Conservation (phyloP, 2,797 vertebrate species). For the Onychomys torridus region DNA sequence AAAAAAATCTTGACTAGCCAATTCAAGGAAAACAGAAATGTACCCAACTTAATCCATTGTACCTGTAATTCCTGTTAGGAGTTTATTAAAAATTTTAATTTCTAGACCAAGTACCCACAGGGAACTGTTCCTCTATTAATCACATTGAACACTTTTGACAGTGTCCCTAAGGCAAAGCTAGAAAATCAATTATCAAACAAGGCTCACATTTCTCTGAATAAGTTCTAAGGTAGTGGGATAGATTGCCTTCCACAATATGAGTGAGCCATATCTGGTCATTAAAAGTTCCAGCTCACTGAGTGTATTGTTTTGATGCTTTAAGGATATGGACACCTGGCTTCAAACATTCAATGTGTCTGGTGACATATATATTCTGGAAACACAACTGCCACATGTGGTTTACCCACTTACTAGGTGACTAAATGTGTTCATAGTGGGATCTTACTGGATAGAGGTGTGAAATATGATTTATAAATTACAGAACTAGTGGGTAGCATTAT, state of each 20-base stretch:
- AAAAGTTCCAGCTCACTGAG: neutral
- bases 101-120: neutral
- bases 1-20: neutral
- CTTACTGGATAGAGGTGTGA: neutral
- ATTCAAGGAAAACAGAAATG: neutral
- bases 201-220: constrained; percentile 31
- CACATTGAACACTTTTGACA: constrained; percentile 64
- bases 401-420: neutral
- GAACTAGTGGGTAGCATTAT: neutral
- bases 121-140: constrained; percentile 53
- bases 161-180: constrained; percentile 36
- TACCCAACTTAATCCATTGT: neutral
- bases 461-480: neutral
- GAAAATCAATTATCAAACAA: constrained; percentile 55
- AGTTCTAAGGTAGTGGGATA: constrained; percentile 17
- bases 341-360: neutral
- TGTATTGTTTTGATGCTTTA: constrained; percentile 41
- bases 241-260: neutral
- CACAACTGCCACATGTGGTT: neutral
- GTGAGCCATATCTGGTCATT: neutral
- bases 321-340: neutral
- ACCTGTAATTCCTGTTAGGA: neutral
- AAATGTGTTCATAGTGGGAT: neutral
- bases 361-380: neutral
- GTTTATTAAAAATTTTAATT: constrained; percentile 64